A percentile compares a stretch with the other conserved stretches of the same genome.
Conservation (phyloP, 2,797 vertebrate species). For the Tapirus indicus region DNA sequence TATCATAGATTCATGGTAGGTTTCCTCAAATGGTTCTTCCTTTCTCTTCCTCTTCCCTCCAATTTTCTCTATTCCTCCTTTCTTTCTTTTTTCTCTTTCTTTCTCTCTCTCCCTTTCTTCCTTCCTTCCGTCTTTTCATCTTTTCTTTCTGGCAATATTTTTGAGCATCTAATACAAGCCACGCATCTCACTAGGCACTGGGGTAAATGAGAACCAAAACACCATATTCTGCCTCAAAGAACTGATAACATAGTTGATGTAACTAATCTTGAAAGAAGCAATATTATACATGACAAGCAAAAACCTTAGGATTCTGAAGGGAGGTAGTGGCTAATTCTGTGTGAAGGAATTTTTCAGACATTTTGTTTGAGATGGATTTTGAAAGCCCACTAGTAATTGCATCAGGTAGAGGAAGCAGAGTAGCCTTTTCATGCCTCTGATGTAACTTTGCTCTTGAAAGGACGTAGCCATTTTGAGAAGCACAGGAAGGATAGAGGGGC, state of each 20-base stretch:
- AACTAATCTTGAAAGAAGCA: not conserved
- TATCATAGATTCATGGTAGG: not conserved
- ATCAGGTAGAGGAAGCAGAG: not conserved
- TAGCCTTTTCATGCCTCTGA: not conserved
- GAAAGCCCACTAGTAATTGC: not conserved
- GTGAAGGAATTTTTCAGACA: not conserved
- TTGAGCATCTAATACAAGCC: not conserved
- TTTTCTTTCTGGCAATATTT: not conserved
- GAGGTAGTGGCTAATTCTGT: not conserved
- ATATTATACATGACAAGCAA: rapidly evolving
- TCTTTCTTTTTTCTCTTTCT: not conserved
- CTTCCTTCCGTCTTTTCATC: not conserved
- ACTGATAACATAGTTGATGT: rapidly evolving
- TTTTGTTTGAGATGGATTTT: not conserved
- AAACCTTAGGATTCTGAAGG: not conserved
- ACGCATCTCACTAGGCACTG: not conserved
- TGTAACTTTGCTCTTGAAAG: not conserved
- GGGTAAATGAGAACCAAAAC: not conserved
- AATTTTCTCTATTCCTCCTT: not conserved
- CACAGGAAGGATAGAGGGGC: not conserved
- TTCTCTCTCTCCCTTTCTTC: too few species aligned
- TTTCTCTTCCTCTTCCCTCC: too few species aligned
- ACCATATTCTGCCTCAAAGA: not conserved
- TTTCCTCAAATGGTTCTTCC: not conserved
- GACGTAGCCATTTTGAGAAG: not conserved